These are phyloP conservation scores for Pteropus alecto DNA, from an alignment of 2,113 vertebrate genomes.

Conservation along the genomic window DNA sequence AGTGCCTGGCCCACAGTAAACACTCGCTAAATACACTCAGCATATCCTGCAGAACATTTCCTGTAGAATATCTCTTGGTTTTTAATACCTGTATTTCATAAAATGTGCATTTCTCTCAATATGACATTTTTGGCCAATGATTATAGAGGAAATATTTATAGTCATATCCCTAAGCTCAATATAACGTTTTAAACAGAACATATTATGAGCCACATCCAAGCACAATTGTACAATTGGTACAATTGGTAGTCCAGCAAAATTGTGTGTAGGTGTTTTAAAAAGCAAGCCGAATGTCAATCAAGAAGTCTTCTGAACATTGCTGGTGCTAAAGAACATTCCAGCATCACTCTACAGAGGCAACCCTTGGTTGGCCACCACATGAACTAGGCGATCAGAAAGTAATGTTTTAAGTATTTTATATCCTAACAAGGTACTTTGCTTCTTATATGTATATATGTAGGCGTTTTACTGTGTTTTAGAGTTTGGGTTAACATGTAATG, in stretches of 20 bases:
- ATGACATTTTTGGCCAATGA: not conserved
- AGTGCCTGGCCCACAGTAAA: not conserved
- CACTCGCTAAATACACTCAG: rapidly evolving
- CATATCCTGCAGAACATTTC: not conserved
- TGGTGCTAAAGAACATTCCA: not conserved
- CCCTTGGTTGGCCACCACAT: too few relatives aligned
- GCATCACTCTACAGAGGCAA: not conserved
- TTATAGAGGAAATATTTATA: not conserved
- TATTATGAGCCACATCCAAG: not conserved
- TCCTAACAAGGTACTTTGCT: not conserved
- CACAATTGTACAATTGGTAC: not conserved
- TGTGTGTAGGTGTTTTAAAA: not conserved
- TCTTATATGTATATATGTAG: not conserved
- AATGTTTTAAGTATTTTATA: not conserved
- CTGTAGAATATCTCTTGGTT: not conserved
- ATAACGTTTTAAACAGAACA: not conserved
- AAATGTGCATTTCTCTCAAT: not conserved
- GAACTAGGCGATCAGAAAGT: not conserved
- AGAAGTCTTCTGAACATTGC: not conserved
- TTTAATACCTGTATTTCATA: not conserved
- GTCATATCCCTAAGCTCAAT: not conserved
- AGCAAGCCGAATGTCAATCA: not conserved
- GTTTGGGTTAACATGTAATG: not conserved
- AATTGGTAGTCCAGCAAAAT: not conserved
- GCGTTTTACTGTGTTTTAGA: not conserved